Conservation (phyloP, 2,113 vertebrate species). For the Corvus hawaiiensis region DNA sequence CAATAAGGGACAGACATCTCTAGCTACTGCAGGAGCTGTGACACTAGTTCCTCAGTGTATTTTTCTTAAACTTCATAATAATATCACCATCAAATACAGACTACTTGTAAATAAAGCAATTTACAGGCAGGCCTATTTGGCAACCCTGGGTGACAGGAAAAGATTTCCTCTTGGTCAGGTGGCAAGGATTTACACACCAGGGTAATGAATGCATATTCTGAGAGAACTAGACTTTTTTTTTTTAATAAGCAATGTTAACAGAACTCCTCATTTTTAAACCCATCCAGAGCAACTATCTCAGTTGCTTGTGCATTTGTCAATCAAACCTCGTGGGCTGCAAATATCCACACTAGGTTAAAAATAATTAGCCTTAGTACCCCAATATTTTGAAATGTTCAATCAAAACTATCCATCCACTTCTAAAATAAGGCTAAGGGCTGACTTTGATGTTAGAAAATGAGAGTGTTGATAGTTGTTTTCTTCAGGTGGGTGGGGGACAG, state of each 20-base stretch:
- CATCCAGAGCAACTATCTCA: background rate
- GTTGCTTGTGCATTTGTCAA: background rate
- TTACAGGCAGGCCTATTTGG: background rate
- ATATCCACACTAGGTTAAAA: background rate
- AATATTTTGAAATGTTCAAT: background rate
- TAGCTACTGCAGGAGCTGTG: background rate
- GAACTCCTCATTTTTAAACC: background rate
- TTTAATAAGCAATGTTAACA: background rate
- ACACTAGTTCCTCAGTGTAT: background rate
- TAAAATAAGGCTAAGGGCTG: background rate
- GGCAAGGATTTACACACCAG: background rate
- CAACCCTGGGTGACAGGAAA: background rate
- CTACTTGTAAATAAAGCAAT: background rate
- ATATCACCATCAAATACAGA: background rate
- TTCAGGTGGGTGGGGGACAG: background rate
- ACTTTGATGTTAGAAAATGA: background rate
- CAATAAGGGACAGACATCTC: background rate
- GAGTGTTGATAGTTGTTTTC: background rate
- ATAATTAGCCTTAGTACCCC: background rate
- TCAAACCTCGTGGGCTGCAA: background rate
- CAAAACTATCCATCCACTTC: background rate
- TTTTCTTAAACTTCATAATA: background rate
- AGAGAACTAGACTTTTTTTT: background rate
- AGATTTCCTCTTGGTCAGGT: background rate
- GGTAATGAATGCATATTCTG: background rate